Percentiles rank a stretch among this genome's conserved stretches.
These are phyloP conservation scores for Bombus terrestris DNA, from an alignment of 1,140 invertebrate genomes.

Conservation along the genomic window DNA sequence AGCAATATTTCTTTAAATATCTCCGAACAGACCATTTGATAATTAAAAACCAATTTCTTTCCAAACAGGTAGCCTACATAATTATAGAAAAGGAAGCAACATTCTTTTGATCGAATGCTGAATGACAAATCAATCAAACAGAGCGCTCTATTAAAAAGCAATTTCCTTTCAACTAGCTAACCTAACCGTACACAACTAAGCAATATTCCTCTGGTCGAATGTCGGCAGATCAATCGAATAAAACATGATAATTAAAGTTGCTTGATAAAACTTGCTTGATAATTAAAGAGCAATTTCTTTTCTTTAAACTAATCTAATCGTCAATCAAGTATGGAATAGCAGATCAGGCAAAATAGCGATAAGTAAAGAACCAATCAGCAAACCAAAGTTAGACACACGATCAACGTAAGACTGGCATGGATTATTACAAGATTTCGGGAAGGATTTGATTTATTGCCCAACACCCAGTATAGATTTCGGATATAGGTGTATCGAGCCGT, in stretches of 20 bases:
- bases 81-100: neutral
- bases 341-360: neutral
- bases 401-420: neutral
- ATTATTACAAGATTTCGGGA: neutral
- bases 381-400: neutral
- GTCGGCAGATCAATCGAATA: neutral
- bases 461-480: slow-evolving; percentile 79
- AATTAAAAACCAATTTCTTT: too few relatives aligned
- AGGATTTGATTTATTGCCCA: slow-evolving; percentile 51
- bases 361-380: neutral
- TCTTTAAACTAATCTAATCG: neutral
- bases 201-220: neutral
- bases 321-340: neutral
- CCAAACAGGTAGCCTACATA: too few relatives aligned
- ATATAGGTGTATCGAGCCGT: slow-evolving; percentile 80
- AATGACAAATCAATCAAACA: neutral
- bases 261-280: too few relatives aligned
- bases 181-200: neutral
- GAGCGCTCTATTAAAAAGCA: neutral
- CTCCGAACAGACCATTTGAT: too few relatives aligned
- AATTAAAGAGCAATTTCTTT: neutral
- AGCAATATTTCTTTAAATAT: too few relatives aligned
- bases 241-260: too few relatives aligned
- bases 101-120: neutral
- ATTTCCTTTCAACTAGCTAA: neutral